Evolutionary conservation across 2,888 invertebrate species (phyloP), one percentile per base, ranked within the genome.

Genomic region (Choristoneura rosaceana): DNA sequence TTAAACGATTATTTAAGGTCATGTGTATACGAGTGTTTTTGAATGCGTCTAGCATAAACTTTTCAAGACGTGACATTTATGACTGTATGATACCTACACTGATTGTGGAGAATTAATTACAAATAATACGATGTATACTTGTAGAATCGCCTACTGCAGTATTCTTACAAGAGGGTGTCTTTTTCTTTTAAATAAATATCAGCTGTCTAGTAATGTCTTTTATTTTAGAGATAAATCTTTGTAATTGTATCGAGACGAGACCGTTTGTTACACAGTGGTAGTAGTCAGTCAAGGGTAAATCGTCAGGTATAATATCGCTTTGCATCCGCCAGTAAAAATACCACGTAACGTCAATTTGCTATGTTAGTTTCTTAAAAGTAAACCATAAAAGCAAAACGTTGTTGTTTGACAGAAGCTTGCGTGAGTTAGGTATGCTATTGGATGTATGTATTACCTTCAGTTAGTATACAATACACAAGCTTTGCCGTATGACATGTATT

Each of bases 1-100:
- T 82, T 84, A 84, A 74, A 70, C 61, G 67, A 69, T 71, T 65
- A 71, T 68, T 74, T 74, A 74, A 74, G 74, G 74, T 69, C 74
- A 70, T 55, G 65, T 69, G 59, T 38, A 15, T 65, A 70, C 41
- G 69, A 59, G 59, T 69, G 59, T 61, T 65, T 73, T 65, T 17
- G 52, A 61, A 70, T 70, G 60, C 55, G 45, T 34, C 45, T 50
- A 34, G 34, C 45, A 61, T 65, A 47, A 47, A 61, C 43, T 61
- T 65, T 34, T 50, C 15, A 64, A 64, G 25, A 47, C 45, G 17
- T 47, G 43, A 17, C 25, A 25, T 33, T 62, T 14, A 62, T 25
- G 12, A 64, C n/a, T 14, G 34, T 15, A 25, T 55, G 10, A 55
- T 55, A n/a, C n/a, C n/a, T 25, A 17, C 52, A 52, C 17, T 17